These are phyloP conservation scores for Melanotaenia parkinsoni DNA, from an alignment of 2,797 vertebrate genomes.

Conservation along the genomic window DNA sequence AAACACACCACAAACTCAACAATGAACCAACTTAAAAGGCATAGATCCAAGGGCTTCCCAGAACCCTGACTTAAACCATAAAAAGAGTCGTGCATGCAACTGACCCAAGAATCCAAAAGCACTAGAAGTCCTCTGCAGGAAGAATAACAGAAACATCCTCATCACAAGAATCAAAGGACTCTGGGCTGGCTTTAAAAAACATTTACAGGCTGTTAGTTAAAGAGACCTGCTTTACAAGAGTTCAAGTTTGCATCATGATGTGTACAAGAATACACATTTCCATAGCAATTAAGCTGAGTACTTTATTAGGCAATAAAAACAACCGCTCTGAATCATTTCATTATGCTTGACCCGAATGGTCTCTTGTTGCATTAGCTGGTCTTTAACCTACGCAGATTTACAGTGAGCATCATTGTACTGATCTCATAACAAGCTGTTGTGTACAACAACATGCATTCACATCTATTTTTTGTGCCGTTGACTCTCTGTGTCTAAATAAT, in stretches of 20 bases:
- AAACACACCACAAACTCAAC: background rate
- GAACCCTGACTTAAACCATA: background rate
- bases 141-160: background rate
- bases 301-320: constrained; percentile 7
- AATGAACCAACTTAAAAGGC: too few species aligned
- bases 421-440: constrained; percentile 34
- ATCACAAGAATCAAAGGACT: background rate
- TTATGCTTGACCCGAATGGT: constrained; percentile 5
- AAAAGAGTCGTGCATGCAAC: background rate
- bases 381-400: constrained; percentile 34
- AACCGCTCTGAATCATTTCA: constrained; percentile 19
- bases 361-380: constrained; percentile 8
- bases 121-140: background rate
- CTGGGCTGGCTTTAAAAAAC: background rate
- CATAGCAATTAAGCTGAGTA: constrained; percentile 9
- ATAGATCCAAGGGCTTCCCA: too few species aligned
- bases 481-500: constrained; percentile 46
- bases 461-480: constrained; percentile 35
- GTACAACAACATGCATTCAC: constrained; percentile 26
- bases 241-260: background rate
- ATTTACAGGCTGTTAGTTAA: background rate
- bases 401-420: constrained; percentile 7
- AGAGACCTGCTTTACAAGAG: background rate
- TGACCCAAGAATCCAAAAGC: background rate
- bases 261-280: constrained; percentile 8